These are phyloP conservation scores for Caenorhabditis sp. DNA, from an alignment of 2,888 invertebrate species.

Conservation along the genomic window DNA sequence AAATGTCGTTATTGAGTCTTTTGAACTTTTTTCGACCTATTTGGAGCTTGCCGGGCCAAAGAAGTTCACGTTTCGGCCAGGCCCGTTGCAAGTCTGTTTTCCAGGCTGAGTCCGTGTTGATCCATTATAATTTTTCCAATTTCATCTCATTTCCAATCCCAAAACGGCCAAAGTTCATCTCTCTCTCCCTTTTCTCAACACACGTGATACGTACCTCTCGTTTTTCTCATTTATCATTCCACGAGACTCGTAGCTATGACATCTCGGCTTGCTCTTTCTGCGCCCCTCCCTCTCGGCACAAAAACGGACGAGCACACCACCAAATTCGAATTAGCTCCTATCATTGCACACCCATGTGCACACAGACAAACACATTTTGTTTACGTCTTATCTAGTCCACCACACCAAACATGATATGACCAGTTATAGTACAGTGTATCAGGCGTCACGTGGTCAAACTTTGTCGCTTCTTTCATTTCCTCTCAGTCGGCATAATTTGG, in stretches of 20 bases:
- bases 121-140: too few relatives aligned
- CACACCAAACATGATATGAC: neutral
- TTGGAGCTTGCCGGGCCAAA: too few relatives aligned
- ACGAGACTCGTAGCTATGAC: conserved; percentile 8
- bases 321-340: conserved; percentile 40
- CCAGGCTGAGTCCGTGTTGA: too few relatives aligned
- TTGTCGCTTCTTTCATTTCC: too few relatives aligned
- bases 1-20: too few relatives aligned
- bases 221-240: conserved; percentile 27
- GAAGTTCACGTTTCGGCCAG: too few relatives aligned
- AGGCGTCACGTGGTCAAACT: too few relatives aligned
- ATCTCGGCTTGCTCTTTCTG: neutral
- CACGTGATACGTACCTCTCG: conserved; percentile 5
- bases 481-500: too few relatives aligned
- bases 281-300: neutral
- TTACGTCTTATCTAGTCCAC: conserved; percentile 13
- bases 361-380: conserved; percentile 15
- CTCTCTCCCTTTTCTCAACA: too few relatives aligned
- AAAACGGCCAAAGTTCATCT: too few relatives aligned
- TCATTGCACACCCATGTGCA: conserved; percentile 24
- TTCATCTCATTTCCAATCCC: neutral
- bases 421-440: conserved; percentile 19
- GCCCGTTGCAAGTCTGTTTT: too few relatives aligned
- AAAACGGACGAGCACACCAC: neutral
- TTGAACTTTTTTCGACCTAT: too few relatives aligned